Evolutionary conservation across 2,113 vertebrate genomes (phyloP).

Genomic region (Dipodomys stephensi): DNA sequence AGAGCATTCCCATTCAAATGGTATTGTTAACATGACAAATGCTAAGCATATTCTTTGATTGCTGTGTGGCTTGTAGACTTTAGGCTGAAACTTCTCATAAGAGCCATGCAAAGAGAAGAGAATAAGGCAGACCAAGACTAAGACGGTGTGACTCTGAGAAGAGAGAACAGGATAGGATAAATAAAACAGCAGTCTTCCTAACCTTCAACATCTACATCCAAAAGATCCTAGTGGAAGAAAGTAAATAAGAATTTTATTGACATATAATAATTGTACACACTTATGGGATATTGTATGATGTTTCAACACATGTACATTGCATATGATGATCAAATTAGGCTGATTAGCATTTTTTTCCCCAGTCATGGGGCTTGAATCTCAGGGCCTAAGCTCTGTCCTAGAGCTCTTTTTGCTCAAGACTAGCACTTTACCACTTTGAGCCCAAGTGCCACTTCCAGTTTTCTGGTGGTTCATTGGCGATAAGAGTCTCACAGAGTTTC

Average conservation of each 20-base stretch:
- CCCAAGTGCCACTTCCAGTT: too few species aligned
- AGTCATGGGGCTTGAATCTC: too few species aligned
- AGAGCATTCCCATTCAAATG: too few species aligned
- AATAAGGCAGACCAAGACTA: neutral
- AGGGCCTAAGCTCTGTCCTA: too few species aligned
- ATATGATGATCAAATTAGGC: too few species aligned
- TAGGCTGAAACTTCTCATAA: neutral
- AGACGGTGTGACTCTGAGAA: neutral
- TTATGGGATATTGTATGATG: too few species aligned
- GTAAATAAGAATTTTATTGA: neutral
- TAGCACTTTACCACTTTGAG: too few species aligned
- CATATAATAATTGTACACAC: neutral
- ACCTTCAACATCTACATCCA: rapidly evolving
- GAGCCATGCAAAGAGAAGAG: neutral
- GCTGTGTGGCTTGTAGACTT: neutral
- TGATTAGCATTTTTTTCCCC: neutral
- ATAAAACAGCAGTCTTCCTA: neutral
- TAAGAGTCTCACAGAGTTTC: too few species aligned
- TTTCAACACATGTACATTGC: too few species aligned
- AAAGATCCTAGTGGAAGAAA: neutral
- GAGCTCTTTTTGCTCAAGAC: neutral
- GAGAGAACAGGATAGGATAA: neutral
- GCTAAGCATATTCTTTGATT: slow-evolving; percentile 21
- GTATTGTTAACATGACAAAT: neutral
- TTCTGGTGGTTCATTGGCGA: too few species aligned